A percentile compares a stretch with the other conserved stretches of the same genome.
Evolutionary conservation across 2,797 vertebrate genomes (phyloP).

Genomic region (Pseudotriccus pelzelni): DNA sequence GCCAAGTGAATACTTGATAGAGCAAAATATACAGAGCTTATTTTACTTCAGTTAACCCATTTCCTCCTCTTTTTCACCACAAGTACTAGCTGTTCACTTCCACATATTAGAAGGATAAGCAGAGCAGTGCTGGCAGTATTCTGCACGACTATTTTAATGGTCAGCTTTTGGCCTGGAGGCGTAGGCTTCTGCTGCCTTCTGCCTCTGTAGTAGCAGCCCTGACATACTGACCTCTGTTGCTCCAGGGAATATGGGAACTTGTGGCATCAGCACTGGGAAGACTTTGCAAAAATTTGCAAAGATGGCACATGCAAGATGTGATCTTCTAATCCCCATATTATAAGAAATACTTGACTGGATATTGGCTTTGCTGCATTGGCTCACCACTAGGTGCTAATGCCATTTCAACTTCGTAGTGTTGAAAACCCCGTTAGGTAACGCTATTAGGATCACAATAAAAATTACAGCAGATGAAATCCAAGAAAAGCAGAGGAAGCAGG

Average conservation of each 20-base stretch:
- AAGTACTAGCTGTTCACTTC: not conserved
- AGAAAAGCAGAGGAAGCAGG: not conserved
- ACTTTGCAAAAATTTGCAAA: constrained; percentile 19
- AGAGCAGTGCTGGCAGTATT: not conserved
- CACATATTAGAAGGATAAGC: not conserved
- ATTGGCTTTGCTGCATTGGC: not conserved
- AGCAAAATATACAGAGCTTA: not conserved
- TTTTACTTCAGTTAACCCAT: not conserved
- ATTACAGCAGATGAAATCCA: not conserved
- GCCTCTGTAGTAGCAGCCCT: not conserved
- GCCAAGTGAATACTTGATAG: not conserved
- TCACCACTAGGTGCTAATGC: not conserved
- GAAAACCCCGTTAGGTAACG: not conserved
- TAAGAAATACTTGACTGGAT: not conserved
- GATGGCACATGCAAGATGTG: not conserved
- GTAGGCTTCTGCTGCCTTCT: not conserved
- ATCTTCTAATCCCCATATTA: not conserved
- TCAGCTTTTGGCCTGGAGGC: not conserved
- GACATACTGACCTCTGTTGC: not conserved
- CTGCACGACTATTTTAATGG: not conserved
- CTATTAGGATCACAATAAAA: constrained; percentile 5
- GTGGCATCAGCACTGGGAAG: not conserved
- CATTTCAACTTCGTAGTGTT: not conserved
- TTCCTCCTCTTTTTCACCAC: not conserved
- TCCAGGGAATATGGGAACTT: not conserved